Conservation (phyloP, 1,140 invertebrate species). For the Campoletis sonorensis region DNA sequence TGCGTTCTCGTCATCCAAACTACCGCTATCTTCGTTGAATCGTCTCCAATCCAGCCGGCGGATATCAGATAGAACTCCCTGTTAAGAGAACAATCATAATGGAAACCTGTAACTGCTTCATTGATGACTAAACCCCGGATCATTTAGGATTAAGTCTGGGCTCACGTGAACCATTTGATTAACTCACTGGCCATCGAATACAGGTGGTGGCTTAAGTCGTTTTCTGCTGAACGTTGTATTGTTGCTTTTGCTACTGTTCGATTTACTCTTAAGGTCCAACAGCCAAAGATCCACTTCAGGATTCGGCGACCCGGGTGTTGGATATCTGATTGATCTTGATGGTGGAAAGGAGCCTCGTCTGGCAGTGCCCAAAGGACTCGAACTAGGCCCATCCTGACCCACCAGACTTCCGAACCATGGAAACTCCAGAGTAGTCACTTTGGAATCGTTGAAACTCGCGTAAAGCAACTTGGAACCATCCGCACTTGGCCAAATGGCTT, state of each 20-base stretch:
- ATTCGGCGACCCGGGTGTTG: slow-evolving; percentile 90
- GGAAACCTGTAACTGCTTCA: not conserved
- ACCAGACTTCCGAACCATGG: slow-evolving; percentile 82
- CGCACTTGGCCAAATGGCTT: slow-evolving; percentile 90
- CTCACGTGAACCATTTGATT: too few species aligned
- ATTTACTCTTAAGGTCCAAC: slow-evolving; percentile 79
- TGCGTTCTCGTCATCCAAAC: slow-evolving; percentile 95
- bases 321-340: slow-evolving; percentile 85
- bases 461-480: slow-evolving; percentile 89
- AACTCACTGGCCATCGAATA: slow-evolving; percentile 84
- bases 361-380: slow-evolving; percentile 57
- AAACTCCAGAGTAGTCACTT: slow-evolving; percentile 81
- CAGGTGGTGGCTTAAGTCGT: slow-evolving; percentile 83
- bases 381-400: slow-evolving; percentile 63
- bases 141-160: too few species aligned
- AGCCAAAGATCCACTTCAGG: slow-evolving; percentile 89
- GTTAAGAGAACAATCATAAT: slow-evolving; percentile 60
- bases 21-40: slow-evolving; percentile 85
- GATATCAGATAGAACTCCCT: slow-evolving; percentile 96
- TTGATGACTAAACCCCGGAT: not conserved
- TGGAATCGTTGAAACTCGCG: slow-evolving; percentile 91
- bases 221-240: slow-evolving; percentile 74
- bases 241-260: slow-evolving; percentile 32
- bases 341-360: slow-evolving; percentile 81
- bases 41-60: slow-evolving; percentile 89